A percentile compares a stretch with the other conserved stretches of the same genome.
Conservation (phyloP, 2,888 invertebrate species). For the Drosophila birchii region DNA sequence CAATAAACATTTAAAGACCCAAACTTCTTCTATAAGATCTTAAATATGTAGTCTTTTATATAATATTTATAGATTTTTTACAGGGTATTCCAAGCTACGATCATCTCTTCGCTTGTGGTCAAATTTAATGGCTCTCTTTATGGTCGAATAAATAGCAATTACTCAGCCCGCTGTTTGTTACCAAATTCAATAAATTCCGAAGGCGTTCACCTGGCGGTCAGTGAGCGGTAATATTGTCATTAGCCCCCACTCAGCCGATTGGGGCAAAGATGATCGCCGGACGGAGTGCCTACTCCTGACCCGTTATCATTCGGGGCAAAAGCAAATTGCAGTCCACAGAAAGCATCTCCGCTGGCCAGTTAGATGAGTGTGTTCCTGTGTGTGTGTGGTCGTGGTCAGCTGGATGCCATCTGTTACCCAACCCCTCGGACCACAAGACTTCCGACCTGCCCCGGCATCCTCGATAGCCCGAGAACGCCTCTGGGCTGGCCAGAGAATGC, state of each 20-base stretch:
- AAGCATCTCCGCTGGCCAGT: conserved; percentile 11
- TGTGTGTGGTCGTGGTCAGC: conserved; percentile 54
- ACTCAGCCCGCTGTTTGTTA: conserved; percentile 30
- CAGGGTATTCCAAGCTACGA: conserved; percentile 2
- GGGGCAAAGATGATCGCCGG: conserved; percentile 2
- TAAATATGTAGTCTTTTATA: background rate
- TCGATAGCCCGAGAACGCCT: conserved; percentile 21
- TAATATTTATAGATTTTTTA: background rate
- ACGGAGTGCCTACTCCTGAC: conserved; percentile 25
- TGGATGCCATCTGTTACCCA: conserved; percentile 47
- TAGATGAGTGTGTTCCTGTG: background rate
- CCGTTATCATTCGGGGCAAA: conserved; percentile 39
- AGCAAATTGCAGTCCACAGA: conserved; percentile 38
- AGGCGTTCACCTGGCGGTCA: conserved; percentile 47
- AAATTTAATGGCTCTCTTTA: conserved; percentile 41
- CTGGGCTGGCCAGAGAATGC: conserved; percentile 52
- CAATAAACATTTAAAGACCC: background rate
- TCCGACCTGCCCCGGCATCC: conserved; percentile 3
- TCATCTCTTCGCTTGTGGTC: background rate
- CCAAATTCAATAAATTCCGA: conserved; percentile 52
- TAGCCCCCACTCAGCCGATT: conserved; percentile 27
- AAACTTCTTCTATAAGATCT: background rate
- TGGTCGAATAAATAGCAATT: conserved; percentile 47
- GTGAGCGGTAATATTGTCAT: conserved; percentile 66
- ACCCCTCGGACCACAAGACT: conserved; percentile 5